Evolutionary conservation across 2,888 invertebrate species (phyloP), one percentile per base, ranked within the genome.

Genomic region (Amphipyra berbera): DNA sequence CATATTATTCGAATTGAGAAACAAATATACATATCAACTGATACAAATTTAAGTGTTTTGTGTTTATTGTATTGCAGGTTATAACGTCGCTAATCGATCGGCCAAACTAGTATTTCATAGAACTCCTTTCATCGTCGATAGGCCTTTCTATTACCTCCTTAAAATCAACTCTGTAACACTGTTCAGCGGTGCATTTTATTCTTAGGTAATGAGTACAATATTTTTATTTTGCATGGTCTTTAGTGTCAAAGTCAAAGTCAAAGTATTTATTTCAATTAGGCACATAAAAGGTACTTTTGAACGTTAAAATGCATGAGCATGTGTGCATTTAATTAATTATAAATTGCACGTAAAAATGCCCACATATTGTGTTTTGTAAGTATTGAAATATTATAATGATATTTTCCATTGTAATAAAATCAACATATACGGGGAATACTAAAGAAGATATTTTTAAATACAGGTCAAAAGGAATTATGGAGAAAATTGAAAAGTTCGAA

Each of bases 31-130:
- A 21, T 21, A 3, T 21, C 21, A 21, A 21, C 21, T 21, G 21
- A 21, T 21, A 2, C 3, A 21, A 21, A 30, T 30, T 30, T 30
- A n/a, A n/a, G 30, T 30, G 30, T 30, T 30, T 7, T 30, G 2
- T 60, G 7, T 58, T 45, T 7, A 53, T 67, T 76, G 9, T 56
- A 61, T 78, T 81, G 10, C 78, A 82, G 79, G 27, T 21, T 75
- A 63, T 62, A 6, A 9, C 59, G 8, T 44, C 57, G 0, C 10
- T 21, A 56, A 9, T 49, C 66, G 66, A 30, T 71, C 76, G 7
- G 59, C 40, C 13, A 77, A 42, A 68, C 37, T 46, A n/a, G 7
- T 27, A 15, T 14, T 5, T 21, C 9, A 12, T 21, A 35, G 2
- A 44, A 12, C 30, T 42, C 33, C n/a, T 44, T 79, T 82, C 55